These are phyloP conservation scores for Silurus glanis DNA, from an alignment of 2,113 vertebrate genomes.

Conservation along the genomic window DNA sequence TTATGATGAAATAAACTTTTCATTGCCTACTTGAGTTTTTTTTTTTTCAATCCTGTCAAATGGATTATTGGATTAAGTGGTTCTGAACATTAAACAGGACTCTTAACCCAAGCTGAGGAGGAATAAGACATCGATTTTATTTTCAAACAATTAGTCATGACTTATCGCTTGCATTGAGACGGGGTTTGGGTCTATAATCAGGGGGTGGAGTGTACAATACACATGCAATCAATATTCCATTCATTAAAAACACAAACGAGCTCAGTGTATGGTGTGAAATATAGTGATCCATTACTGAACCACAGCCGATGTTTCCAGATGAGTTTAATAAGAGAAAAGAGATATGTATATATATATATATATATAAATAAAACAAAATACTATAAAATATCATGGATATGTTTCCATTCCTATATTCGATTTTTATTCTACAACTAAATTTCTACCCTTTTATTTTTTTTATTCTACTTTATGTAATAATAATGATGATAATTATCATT, in stretches of 20 bases:
- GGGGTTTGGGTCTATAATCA: conserved; percentile 52
- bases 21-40: conserved; percentile 10
- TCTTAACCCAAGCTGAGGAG: conserved; percentile 27
- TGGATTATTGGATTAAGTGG: conserved; percentile 32
- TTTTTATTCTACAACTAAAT: too few relatives aligned
- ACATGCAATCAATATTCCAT: conserved; percentile 32
- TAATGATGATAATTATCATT: too few relatives aligned
- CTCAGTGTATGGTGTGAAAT: not conserved
- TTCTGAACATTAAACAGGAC: conserved; percentile 35
- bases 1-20: conserved; percentile 48
- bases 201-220: conserved; percentile 30
- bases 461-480: too few relatives aligned
- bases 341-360: not conserved
- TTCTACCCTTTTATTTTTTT: too few relatives aligned
- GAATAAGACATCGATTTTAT: conserved; percentile 65
- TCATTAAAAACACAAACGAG: conserved; percentile 15
- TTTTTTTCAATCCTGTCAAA: conserved; percentile 39
- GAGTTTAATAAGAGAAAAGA: not conserved
- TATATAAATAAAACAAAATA: too few relatives aligned
- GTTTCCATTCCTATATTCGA: too few relatives aligned
- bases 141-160: conserved; percentile 69
- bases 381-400: too few relatives aligned
- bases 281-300: not conserved
- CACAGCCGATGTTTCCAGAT: not conserved
- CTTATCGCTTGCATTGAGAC: conserved; percentile 65